Base-by-base conservation (phyloP, 2,888 invertebrate genomes). In the Maniola hyperantus region DNA sequence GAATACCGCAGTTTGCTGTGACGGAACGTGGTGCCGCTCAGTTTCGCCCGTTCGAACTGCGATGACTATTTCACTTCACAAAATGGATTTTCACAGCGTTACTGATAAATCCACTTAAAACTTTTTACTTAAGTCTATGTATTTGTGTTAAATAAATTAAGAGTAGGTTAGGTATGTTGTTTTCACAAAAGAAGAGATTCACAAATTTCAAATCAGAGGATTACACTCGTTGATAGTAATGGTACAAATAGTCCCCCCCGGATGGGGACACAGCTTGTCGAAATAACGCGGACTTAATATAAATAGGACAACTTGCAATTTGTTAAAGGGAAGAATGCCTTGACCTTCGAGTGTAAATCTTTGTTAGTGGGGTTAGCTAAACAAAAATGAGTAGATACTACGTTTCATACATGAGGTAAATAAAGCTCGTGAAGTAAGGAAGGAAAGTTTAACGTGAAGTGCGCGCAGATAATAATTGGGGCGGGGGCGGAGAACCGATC, bases 1-100 rank as follows among this genome's bases (percentile, higher is more conserved):
- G 91, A 89, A 69, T 91, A 91, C 82, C 90, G 89, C 77, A 91
- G 79, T 77, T 90, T 91, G 82, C 89, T 86, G 87, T 90, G 91
- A 77, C 91, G 90, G 83, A 91, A 91, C 91, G 91, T 91, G 89
- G 84, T 90, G 90, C 79, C 74, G 68, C 68, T 65, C 66, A 65
- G 54, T 46, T 51, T 65, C 42, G 44, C 15, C 44, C 53, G 53
- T 11, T 39, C 8, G 26, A 44, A 46, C 63, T 36, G 18, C n/a
- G 57, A 65, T 33, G 44, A 39, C 64, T 51, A 64, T n/a, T 54
- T 60, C 70, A 70, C 68, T 68, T 48, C 70, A 66, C 70, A 61
- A 42, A 57, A 39, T 65, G 65, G 46, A 51, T 10, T 51, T 11
- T 50, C 64, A 66, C 66, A 34, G 39, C 15, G 18, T 50, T 58